Evolutionary conservation across 2,888 invertebrate species (phyloP), one percentile per base, ranked within the genome.

Genomic region (Callimorpha dominula): DNA sequence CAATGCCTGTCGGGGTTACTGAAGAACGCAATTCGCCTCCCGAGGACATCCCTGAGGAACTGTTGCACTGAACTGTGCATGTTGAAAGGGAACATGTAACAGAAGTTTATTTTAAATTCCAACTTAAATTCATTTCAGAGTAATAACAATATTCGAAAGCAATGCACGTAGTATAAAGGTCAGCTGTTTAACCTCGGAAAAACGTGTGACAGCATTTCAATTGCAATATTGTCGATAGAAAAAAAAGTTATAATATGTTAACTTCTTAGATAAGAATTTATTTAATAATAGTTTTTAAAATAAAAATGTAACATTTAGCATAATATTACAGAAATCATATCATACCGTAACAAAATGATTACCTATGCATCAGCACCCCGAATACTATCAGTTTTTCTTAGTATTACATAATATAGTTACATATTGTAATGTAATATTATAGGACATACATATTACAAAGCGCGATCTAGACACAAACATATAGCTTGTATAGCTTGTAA

Each of bases 91-190:
- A n/a, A n/a, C n/a, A 43, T 43, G 43, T 43, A 43, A 43, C 43
- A 43, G 43, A 43, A 43, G 9, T 46, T 52, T 52, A 17, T 52
- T 17, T 52, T 60, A 31, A 11, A 60, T 60, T 31, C 60, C 14
- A 60, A 60, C 14, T 31, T 57, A 20, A 20, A 20, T 57, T 11
- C 20, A 57, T 57, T 60, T 31, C 14, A n/a, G 50, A 54, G 9
- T n/a, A 50, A 54, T 60, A 9, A 40, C 57, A 78, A 72, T 73
- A 68, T 86, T 85, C 75, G 74, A 77, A 89, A 81, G 76, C 89
- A 62, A 73, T 74, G 79, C 92, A 91, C 92, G 91, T 90, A 83
- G 50, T 17, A 74, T 76, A 85, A 88, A 92, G 92, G 92, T 90
- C 90, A 89, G 87, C 78, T 86, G 82, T 84, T 80, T 85, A 91